phyloP scores from a whole-genome alignment of 2,888 invertebrate species.

The Caenorhabditis sp. region DNA sequence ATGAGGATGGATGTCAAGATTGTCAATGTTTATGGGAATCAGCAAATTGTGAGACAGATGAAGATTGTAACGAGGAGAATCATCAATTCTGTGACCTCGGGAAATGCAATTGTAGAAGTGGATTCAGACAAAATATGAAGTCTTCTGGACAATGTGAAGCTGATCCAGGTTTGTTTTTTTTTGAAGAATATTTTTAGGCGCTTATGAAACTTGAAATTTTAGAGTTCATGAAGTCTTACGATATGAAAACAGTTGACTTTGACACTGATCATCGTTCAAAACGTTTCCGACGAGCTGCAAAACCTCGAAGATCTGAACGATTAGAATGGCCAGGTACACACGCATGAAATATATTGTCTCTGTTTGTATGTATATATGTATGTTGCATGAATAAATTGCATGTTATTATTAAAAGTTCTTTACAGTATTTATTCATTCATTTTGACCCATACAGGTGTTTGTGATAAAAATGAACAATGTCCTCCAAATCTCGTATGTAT shows the following conservation, averaged over 20 bases:
- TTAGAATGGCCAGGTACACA: slow-evolving; percentile 66
- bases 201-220: slow-evolving; percentile 2
- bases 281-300: slow-evolving; percentile 31
- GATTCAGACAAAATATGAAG: slow-evolving; percentile 55
- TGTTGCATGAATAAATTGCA: slow-evolving; percentile 2
- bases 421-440: neutral
- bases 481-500: slow-evolving; percentile 43
- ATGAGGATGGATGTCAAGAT: slow-evolving; percentile 64
- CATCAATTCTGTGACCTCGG: slow-evolving; percentile 65
- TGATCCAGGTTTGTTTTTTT: slow-evolving; percentile 1
- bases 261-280: slow-evolving; percentile 11
- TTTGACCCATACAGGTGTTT: slow-evolving; percentile 32
- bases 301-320: slow-evolving; percentile 56
- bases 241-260: neutral
- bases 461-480: slow-evolving; percentile 45
- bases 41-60: slow-evolving; percentile 48
- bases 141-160: slow-evolving; percentile 44
- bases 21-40: slow-evolving; percentile 65
- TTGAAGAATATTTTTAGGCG: neutral
- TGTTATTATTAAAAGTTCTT: neutral
- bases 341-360: neutral
- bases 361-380: neutral
- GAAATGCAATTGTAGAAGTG: slow-evolving; percentile 62
- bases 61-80: slow-evolving; percentile 55
- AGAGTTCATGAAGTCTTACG: slow-evolving; percentile 12